A percentile compares a stretch with the other conserved stretches of the same genome.
phyloP scores from a whole-genome alignment of 2,113 vertebrate genomes.

The Rhinolophus ferrumequinum region DNA sequence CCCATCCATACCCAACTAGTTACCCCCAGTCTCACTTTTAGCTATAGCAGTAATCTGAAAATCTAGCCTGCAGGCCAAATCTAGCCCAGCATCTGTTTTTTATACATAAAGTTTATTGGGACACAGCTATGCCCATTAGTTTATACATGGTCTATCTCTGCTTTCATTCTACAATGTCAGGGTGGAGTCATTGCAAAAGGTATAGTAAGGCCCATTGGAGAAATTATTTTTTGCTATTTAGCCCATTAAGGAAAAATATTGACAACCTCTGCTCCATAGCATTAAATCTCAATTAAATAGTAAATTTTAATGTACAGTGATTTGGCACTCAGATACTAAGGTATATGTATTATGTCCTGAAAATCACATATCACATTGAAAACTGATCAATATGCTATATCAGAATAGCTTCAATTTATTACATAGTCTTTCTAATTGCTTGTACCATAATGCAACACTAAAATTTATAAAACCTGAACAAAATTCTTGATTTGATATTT shows the following conservation, averaged over 20 bases:
- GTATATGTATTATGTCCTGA: background rate
- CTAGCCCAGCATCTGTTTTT: background rate
- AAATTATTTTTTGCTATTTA: background rate
- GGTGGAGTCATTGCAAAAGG: background rate
- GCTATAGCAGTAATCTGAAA: background rate
- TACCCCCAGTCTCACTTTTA: background rate
- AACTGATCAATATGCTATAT: background rate
- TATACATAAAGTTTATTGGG: background rate
- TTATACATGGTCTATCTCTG: background rate
- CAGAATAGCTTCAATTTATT: background rate
- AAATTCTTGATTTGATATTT: background rate
- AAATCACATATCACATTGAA: background rate
- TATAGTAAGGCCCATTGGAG: background rate
- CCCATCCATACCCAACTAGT: background rate
- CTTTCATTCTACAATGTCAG: background rate
- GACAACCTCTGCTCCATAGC: background rate
- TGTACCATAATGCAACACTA: background rate
- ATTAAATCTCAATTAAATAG: background rate
- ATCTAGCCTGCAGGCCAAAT: background rate
- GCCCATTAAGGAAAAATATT: background rate
- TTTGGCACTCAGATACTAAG: background rate
- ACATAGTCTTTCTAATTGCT: background rate
- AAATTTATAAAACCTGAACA: background rate
- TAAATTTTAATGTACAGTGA: background rate
- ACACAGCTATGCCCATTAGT: background rate